These are phyloP conservation scores for Brachyptera risi DNA, from an alignment of 2,888 invertebrate genomes.

Conservation along the genomic window DNA sequence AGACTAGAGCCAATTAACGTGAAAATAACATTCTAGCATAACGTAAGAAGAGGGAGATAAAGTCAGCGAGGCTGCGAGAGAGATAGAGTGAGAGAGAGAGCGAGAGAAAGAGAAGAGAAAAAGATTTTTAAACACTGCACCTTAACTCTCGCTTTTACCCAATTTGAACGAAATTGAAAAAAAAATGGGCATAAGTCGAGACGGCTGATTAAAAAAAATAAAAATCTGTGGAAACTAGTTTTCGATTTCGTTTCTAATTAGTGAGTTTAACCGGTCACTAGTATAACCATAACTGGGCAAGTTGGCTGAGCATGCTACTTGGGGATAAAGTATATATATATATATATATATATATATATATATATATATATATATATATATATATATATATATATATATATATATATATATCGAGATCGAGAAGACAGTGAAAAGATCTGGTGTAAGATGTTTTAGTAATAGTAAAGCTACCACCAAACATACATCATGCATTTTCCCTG, in stretches of 20 bases:
- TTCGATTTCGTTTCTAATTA: conserved; percentile 50
- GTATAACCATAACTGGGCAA: conserved; percentile 45
- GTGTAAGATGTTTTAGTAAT: conserved; percentile 5
- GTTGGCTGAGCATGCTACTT: conserved; percentile 30
- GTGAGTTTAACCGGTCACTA: conserved; percentile 45
- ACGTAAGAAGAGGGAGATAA: too few species aligned
- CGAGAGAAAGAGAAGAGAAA: conserved; percentile 8
- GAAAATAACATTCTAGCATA: too few species aligned
- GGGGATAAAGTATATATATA: neutral
- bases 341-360: too few species aligned
- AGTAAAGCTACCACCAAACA: neutral
- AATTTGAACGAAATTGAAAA: conserved; percentile 13
- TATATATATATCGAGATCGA: conserved; percentile 3
- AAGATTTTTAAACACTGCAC: neutral
- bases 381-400: too few species aligned
- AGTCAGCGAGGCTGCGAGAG: neutral
- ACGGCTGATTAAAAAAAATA: conserved; percentile 1
- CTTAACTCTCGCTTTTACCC: conserved; percentile 10
- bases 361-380: too few species aligned
- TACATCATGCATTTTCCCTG: too few species aligned
- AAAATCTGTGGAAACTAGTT: conserved; percentile 42
- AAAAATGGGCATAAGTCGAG: neutral
- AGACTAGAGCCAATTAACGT: conserved; percentile 20
- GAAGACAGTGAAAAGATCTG: conserved; percentile 4
- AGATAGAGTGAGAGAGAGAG: conserved; percentile 4